phyloP scores from a whole-genome alignment of 1,140 invertebrate genomes.

The Polypedilum pembai region DNA sequence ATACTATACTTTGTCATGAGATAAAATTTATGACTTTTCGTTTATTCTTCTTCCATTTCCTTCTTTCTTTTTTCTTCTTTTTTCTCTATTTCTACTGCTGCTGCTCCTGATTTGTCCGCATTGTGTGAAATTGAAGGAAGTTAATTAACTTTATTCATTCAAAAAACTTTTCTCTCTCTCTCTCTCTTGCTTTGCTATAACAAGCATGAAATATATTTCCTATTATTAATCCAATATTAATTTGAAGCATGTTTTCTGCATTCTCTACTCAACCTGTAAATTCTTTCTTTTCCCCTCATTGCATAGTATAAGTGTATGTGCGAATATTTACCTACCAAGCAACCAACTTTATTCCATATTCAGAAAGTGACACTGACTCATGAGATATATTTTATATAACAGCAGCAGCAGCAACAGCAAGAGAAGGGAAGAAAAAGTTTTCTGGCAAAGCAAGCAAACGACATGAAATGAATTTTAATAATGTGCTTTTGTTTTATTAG shows the following conservation, averaged over 20 bases:
- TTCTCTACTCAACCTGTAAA: constrained; percentile 16
- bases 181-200: not conserved
- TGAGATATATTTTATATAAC: no score
- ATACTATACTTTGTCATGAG: not conserved
- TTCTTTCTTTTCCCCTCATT: not conserved
- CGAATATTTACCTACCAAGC: no score
- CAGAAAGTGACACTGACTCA: no score
- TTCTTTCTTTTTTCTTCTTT: not conserved
- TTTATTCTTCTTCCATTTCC: not conserved
- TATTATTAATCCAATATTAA: constrained; percentile 21
- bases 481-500: constrained; percentile 13
- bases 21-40: constrained; percentile 8
- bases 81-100: not conserved
- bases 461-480: constrained; percentile 19
- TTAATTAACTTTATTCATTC: constrained; percentile 28
- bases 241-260: constrained; percentile 23
- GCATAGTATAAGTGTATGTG: no score
- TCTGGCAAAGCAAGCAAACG: constrained; percentile 6
- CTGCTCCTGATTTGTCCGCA: not conserved
- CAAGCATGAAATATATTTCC: constrained; percentile 12
- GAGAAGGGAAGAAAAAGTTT: not conserved
- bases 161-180: not conserved
- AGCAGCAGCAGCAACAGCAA: no score
- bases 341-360: no score
- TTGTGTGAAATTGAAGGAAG: not conserved